Percentiles rank a stretch among this genome's conserved stretches.
phyloP scores from a whole-genome alignment of 2,113 vertebrate genomes.

The Morone saxatilis region DNA sequence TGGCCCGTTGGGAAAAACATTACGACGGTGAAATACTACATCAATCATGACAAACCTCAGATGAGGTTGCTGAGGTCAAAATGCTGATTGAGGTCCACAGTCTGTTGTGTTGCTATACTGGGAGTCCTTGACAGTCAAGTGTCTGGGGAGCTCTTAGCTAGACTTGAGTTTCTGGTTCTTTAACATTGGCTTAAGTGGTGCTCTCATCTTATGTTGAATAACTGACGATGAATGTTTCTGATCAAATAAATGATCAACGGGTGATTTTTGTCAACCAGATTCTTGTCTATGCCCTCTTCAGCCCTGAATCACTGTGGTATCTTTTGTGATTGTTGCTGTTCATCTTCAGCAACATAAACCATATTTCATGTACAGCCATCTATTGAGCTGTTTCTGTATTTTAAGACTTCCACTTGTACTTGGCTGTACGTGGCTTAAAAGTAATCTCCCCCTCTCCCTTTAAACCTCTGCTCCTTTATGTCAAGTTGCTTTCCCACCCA shows the following conservation, averaged over 20 bases:
- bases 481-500: slow-evolving; percentile 34
- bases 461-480: slow-evolving; percentile 26
- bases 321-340: background rate
- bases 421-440: background rate
- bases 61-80: background rate
- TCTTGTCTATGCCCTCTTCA: background rate
- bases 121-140: background rate
- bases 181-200: background rate
- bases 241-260: slow-evolving; percentile 3
- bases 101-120: background rate
- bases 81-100: background rate
- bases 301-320: background rate
- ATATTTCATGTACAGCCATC: background rate
- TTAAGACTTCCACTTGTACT: slow-evolving; percentile 8
- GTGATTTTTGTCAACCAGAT: background rate
- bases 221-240: background rate
- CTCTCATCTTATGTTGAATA: background rate
- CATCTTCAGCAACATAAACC: background rate
- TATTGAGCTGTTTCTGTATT: background rate
- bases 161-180: background rate
- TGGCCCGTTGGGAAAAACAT: background rate
- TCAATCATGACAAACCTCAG: background rate
- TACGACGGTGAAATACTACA: background rate
- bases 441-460: slow-evolving; percentile 12
- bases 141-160: background rate